A percentile compares a stretch with the other conserved stretches of the same genome.
These are phyloP conservation scores for Phyllostomus discolor DNA, from an alignment of 2,113 vertebrate species.

Conservation along the genomic window DNA sequence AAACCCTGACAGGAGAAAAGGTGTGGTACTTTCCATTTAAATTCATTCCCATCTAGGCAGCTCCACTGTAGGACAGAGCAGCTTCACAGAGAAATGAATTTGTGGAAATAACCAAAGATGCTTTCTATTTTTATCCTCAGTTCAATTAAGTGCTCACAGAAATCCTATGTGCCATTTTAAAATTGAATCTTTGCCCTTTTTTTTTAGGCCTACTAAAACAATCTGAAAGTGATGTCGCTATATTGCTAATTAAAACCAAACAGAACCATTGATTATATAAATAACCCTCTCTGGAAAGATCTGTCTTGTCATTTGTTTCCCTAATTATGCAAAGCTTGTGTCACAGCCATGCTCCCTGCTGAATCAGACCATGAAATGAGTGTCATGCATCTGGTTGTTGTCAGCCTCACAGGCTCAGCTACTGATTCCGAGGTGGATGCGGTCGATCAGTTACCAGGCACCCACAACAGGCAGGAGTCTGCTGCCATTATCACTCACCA, in stretches of 20 bases:
- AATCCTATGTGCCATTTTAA: neutral
- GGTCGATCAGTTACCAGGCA: slow-evolving; percentile 47
- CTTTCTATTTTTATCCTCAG: neutral
- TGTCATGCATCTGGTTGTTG: slow-evolving; percentile 68
- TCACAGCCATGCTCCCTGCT: slow-evolving; percentile 49
- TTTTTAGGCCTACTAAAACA: neutral
- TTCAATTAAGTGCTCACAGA: neutral
- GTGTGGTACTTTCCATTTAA: neutral
- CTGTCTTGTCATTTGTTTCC: slow-evolving; percentile 57
- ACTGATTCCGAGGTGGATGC: slow-evolving; percentile 18
- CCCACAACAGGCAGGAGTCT: slow-evolving; percentile 45
- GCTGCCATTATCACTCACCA: neutral
- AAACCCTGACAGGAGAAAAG: neutral
- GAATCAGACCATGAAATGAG: slow-evolving; percentile 65
- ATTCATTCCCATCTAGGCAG: neutral
- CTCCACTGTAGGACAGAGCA: neutral
- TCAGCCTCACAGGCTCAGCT: slow-evolving; percentile 1
- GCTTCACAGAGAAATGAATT: neutral
- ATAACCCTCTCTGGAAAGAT: slow-evolving; percentile 7
- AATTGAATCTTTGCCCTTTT: neutral
- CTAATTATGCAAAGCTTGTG: slow-evolving; percentile 66
- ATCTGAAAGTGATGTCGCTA: neutral
- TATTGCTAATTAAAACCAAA: slow-evolving; percentile 27
- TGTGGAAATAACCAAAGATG: neutral
- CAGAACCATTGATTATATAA: neutral